phyloP scores from a whole-genome alignment of 2,797 vertebrate genomes.

The Peromyscus nudipes region DNA sequence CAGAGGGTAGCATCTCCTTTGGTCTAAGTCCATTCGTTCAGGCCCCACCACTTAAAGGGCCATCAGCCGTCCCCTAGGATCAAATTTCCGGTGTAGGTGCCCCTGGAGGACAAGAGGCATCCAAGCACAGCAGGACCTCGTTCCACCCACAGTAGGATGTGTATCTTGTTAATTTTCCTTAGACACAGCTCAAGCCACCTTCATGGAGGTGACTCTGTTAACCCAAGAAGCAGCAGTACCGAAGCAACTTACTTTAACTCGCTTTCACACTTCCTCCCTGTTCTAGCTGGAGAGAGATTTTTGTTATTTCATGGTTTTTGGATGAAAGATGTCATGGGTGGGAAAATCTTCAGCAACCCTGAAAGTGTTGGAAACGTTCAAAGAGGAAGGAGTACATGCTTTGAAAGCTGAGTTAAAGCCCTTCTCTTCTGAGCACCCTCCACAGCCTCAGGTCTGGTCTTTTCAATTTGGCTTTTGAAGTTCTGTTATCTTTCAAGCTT shows the following conservation, averaged over 20 bases:
- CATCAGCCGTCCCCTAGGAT: not conserved
- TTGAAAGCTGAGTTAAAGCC: constrained; percentile 79
- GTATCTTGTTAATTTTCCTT: not conserved
- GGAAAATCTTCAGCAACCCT: constrained; percentile 66
- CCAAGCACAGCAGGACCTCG: not conserved
- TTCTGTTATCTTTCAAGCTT: constrained; percentile 82
- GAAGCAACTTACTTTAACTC: constrained; percentile 44
- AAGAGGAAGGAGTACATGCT: constrained; percentile 73
- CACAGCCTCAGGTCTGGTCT: constrained; percentile 74
- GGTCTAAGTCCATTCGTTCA: not conserved
- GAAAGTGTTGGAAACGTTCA: constrained; percentile 74
- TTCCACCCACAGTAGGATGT: not conserved
- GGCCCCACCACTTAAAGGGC: not conserved
- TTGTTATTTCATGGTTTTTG: constrained; percentile 78
- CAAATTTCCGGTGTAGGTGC: not conserved
- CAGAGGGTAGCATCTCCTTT: not conserved
- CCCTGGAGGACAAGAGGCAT: not conserved
- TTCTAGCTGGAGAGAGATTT: constrained; percentile 60
- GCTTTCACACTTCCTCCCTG: not conserved
- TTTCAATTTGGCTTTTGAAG: constrained; percentile 81
- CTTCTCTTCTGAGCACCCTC: constrained; percentile 75
- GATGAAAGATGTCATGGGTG: constrained; percentile 71
- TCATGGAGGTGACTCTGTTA: constrained; percentile 39
- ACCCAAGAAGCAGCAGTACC: not conserved
- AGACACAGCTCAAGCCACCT: not conserved